Evolutionary conservation across 2,797 vertebrate species (phyloP), one percentile per base, ranked within the genome.

Genomic region (Carduelis carduelis): DNA sequence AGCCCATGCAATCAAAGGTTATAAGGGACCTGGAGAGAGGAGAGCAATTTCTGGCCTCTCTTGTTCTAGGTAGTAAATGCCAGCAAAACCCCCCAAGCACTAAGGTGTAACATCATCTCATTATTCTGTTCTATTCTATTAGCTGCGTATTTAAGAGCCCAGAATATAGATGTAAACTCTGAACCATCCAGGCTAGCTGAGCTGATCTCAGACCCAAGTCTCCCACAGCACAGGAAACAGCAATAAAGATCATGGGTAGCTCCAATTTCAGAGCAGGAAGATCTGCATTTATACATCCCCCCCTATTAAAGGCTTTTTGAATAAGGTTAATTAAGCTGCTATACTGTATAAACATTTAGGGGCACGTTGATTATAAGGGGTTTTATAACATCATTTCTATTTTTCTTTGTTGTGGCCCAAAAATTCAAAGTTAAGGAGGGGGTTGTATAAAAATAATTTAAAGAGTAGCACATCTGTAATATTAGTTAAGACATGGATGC

Each of bases 111-210:
- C 70, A 79, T 79, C 30, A 41, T n/a, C 49, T 95, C 56, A 66
- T 94, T 95, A 63, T 78, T 63, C 57, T 49, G 41, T 43, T 63
- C 83, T 78, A 10, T 78, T 83, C 55, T 76, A 83, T 83, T 92
- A 43, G 47, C 68, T 94, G 78, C 72, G 75, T 55, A 57, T 63
- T 61, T 87, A 96, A 93, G 95, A 89, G 35, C 30, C 78, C 76
- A 22, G 76, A 92, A 90, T 70, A 82, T 30, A 83, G 68, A 78
- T 49, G 43, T 79, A 85, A 95, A 86, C 78, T 90, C 37, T 65
- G 83, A 97, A 93, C 92, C 85, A 92, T 83, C 83, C 94, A 97
- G 95, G 92, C 46, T 77, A 56, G 68, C 63, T 90, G 96, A 94
- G 90, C 89, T 89, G 64, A 60, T 90, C 71, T 90, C 80, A 94